These are phyloP conservation scores for Conistra vaccinii DNA, from an alignment of 2,888 invertebrate genomes.

Conservation along the genomic window DNA sequence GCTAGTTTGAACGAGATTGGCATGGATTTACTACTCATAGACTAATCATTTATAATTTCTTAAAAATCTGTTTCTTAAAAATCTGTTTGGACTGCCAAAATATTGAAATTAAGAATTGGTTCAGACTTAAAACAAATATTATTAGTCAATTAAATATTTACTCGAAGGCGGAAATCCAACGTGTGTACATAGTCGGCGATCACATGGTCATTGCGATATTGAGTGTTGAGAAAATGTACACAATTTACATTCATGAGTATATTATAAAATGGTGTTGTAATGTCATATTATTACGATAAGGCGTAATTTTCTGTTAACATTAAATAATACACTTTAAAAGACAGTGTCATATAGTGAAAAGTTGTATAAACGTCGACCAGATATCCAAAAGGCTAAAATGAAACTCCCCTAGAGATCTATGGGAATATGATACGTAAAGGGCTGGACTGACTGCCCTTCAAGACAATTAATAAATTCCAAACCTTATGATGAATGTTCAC, in stretches of 20 bases:
- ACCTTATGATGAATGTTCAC: too few species aligned
- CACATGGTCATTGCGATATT: not conserved
- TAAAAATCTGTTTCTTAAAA: too few species aligned
- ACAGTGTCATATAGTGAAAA: not conserved
- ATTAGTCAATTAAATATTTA: slow-evolving; percentile 30
- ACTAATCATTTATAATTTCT: not conserved
- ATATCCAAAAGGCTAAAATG: too few species aligned
- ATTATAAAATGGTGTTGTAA: not conserved
- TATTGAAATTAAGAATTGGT: slow-evolving; percentile 15
- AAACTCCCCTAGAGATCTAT: too few species aligned
- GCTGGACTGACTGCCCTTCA: too few species aligned
- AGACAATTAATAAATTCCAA: too few species aligned
- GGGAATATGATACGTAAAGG: too few species aligned
- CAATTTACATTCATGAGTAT: too few species aligned
- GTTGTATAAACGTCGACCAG: not conserved
- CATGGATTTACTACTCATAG: not conserved
- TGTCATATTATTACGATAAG: not conserved
- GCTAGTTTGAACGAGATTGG: not conserved
- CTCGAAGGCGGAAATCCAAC: slow-evolving; percentile 15
- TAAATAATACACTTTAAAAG: not conserved
- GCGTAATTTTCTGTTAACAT: not conserved
- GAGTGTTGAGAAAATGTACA: not conserved
- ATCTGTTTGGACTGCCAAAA: not conserved
- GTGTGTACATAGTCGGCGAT: slow-evolving; percentile 4
- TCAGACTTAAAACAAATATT: slow-evolving; percentile 26